Percentiles rank a stretch among this genome's conserved stretches.
phyloP scores from a whole-genome alignment of 2,113 vertebrate genomes.

The Forbesichthys agassizii region DNA sequence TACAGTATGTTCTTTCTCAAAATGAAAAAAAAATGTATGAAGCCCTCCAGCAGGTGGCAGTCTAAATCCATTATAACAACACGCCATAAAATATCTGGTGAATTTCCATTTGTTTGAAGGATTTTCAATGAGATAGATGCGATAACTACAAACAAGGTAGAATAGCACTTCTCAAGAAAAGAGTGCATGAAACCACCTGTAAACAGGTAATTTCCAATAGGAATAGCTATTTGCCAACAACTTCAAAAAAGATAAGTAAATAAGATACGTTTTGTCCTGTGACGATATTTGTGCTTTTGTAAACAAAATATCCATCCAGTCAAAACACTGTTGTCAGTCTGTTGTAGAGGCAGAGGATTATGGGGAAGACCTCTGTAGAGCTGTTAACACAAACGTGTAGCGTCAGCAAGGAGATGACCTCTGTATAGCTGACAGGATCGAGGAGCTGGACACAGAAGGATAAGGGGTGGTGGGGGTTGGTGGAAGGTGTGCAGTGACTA shows the following conservation, averaged over 20 bases:
- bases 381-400: slow-evolving; percentile 51
- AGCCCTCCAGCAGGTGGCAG: slow-evolving; percentile 60
- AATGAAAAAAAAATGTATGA: neutral
- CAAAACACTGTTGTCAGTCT: slow-evolving; percentile 33
- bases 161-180: too few relatives aligned
- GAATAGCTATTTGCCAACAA: too few relatives aligned
- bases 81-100: neutral
- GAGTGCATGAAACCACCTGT: too few relatives aligned
- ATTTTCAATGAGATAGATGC: neutral
- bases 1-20: neutral
- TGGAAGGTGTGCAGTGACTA: slow-evolving; percentile 55
- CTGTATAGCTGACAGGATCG: neutral
- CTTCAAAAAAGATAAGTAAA: too few relatives aligned
- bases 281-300: neutral
- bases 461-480: neutral
- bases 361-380: slow-evolving; percentile 36
- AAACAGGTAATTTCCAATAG: too few relatives aligned
- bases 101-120: too few relatives aligned
- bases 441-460: slow-evolving; percentile 28
- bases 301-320: neutral
- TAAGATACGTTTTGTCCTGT: neutral
- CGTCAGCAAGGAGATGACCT: slow-evolving; percentile 58
- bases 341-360: slow-evolving; percentile 58
- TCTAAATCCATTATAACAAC: slow-evolving; percentile 22
- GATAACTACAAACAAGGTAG: too few relatives aligned